Evolutionary conservation across 92 coral and sea anemone species (phyloP).

Genomic region (Phymanthus crucifer): DNA sequence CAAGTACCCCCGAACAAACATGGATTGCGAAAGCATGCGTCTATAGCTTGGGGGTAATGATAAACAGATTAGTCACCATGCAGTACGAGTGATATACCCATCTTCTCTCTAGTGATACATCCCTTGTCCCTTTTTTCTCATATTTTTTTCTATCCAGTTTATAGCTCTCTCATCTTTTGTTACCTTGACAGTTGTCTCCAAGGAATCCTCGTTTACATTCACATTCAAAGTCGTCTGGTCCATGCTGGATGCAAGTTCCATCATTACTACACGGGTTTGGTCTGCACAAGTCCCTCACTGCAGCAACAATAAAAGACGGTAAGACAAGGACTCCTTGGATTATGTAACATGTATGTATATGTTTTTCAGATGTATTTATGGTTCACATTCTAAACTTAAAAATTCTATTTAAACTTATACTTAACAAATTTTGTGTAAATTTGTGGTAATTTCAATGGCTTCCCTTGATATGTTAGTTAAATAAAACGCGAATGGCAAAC

Average conservation of each 20-base stretch:
- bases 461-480: too few species aligned
- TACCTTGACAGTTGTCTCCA: slow-evolving; percentile 65
- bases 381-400: too few species aligned
- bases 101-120: too few species aligned
- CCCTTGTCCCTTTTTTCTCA: too few species aligned
- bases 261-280: slow-evolving; percentile 84
- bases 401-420: too few species aligned
- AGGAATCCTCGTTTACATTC: slow-evolving; percentile 64
- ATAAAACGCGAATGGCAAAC: too few species aligned
- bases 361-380: background rate
- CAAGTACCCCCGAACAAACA: slow-evolving; percentile 85
- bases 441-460: too few species aligned
- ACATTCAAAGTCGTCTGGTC: slow-evolving; percentile 69
- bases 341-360: background rate
- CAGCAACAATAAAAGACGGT: background rate
- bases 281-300: slow-evolving; percentile 78
- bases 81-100: background rate
- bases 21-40: slow-evolving; percentile 82
- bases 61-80: background rate
- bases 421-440: too few species aligned
- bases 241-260: slow-evolving; percentile 65
- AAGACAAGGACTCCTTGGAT: too few species aligned
- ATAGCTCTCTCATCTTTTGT: background rate
- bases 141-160: too few species aligned
- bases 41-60: slow-evolving; percentile 36